These are phyloP conservation scores for Zaprionus davidi DNA, from an alignment of 1,140 invertebrate genomes.

Conservation along the genomic window DNA sequence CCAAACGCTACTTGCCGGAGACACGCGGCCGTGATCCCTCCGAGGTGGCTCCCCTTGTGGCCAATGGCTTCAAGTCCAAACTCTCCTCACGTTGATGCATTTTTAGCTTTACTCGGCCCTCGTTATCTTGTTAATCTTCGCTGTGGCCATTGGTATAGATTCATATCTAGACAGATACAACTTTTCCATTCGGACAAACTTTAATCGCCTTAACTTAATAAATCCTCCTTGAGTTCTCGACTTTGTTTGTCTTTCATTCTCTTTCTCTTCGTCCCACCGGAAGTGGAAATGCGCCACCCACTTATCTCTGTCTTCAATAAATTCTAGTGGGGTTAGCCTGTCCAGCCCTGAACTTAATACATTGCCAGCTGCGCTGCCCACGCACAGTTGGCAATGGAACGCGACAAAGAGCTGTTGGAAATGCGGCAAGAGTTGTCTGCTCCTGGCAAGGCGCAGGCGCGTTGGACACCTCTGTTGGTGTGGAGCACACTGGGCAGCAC, in stretches of 20 bases:
- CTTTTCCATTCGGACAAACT: neutral
- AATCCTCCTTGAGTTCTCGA: neutral
- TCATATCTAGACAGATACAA: neutral
- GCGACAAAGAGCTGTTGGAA: conserved; percentile 16
- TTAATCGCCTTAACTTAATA: conserved; percentile 1
- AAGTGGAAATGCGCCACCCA: neutral
- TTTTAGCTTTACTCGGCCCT: neutral
- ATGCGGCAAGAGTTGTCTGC: neutral
- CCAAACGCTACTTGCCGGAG: conserved; percentile 89
- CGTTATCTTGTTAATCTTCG: neutral
- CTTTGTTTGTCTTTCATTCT: neutral
- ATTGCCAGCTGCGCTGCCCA: neutral
- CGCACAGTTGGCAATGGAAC: conserved; percentile 2
- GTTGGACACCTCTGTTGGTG: conserved; percentile 54
- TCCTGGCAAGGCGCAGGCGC: neutral
- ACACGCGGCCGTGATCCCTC: conserved; percentile 87
- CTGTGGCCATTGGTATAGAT: neutral
- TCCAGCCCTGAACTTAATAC: conserved; percentile 4
- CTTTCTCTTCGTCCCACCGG: neutral
- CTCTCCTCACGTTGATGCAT: neutral
- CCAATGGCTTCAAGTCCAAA: conserved; percentile 84
- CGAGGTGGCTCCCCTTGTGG: conserved; percentile 86
- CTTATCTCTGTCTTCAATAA: conserved; percentile 8
- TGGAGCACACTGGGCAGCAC: conserved; percentile 85
- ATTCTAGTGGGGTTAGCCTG: conserved; percentile 11